Base-by-base conservation (phyloP, 2,888 invertebrate species). In the Drosophila nr. fundita region DNA sequence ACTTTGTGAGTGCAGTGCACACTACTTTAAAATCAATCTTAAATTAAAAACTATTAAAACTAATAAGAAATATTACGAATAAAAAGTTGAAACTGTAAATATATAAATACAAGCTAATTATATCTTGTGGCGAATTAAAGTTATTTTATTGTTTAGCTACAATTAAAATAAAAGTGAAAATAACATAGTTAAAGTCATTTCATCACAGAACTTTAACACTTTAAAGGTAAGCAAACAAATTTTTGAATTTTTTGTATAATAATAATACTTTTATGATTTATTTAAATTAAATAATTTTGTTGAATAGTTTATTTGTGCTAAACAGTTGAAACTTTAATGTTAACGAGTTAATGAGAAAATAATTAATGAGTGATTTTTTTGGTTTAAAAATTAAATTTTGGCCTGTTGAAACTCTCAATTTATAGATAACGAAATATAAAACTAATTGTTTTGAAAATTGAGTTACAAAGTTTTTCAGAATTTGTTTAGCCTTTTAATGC, bases 1-100 rank as follows among this genome's bases (percentile, higher is more conserved):
- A 52, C 34, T 24, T 68, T 75, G 59, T 66, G 40, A 52, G 60
- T 60, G 68, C 30, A 59, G 76, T 73, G 69, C 4, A 50, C n/a
- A 45, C 11, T 52, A 40, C 50, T 21, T 24, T 5, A 15, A 21
- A 74, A 61, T 38, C 1, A 60, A 57, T 21, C 10, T 10, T 13
- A 10, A 34, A n/a, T 42, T 50, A 29, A 45, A 58, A 59, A 11
- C 45, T 24, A 45, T 8, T 21, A 13, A 38, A 36, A 10, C 21
- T 11, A 36, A 38, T 15, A n/a, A 61, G 27, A 45, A 45, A 18
- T 36, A 61, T 10, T 49, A 2, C n/a, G 18, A 42, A 36, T 11
- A 18, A 52, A 18, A 6, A n/a, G 4, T n/a, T 24, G 4, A 2
- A 45, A 32, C 18, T 45, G n/a, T 40, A 27, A 27, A 48, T 27